Evolutionary conservation across 2,888 invertebrate species (phyloP).

Genomic region (Ceratothoa steindachneri): DNA sequence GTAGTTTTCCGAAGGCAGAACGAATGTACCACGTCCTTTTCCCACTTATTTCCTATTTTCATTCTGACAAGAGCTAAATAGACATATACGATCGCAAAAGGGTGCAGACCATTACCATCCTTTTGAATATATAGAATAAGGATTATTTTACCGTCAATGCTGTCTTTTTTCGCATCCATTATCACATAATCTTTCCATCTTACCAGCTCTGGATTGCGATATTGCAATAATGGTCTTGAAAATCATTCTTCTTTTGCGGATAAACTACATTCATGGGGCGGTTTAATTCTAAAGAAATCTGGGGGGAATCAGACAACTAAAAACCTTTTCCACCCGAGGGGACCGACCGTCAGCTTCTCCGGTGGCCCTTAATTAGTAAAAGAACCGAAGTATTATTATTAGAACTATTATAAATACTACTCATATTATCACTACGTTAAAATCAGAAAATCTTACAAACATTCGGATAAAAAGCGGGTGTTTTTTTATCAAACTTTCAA

Average conservation of each 20-base stretch:
- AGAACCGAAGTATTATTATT: too few species aligned
- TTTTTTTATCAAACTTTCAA: too few species aligned
- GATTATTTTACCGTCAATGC: not conserved
- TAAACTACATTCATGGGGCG: not conserved
- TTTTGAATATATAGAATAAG: not conserved
- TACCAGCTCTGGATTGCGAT: constrained; percentile 4
- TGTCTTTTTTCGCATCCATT: not conserved
- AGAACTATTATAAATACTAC: too few species aligned
- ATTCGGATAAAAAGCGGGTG: too few species aligned
- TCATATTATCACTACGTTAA: too few species aligned
- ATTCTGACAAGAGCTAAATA: not conserved
- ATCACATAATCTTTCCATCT: not conserved
- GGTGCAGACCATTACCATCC: too few species aligned
- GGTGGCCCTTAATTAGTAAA: not conserved
- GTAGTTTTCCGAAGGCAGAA: not conserved
- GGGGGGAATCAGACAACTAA: not conserved
- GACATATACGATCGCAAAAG: not conserved
- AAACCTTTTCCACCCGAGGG: not conserved
- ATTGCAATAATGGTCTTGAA: constrained; percentile 12
- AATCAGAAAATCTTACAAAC: too few species aligned
- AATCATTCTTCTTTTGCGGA: not conserved
- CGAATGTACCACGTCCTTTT: not conserved
- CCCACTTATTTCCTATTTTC: not conserved
- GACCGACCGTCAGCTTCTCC: not conserved
- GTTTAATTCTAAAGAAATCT: not conserved